These are phyloP conservation scores for Furnarius figulus DNA, from an alignment of 2,113 vertebrate genomes.

Conservation along the genomic window DNA sequence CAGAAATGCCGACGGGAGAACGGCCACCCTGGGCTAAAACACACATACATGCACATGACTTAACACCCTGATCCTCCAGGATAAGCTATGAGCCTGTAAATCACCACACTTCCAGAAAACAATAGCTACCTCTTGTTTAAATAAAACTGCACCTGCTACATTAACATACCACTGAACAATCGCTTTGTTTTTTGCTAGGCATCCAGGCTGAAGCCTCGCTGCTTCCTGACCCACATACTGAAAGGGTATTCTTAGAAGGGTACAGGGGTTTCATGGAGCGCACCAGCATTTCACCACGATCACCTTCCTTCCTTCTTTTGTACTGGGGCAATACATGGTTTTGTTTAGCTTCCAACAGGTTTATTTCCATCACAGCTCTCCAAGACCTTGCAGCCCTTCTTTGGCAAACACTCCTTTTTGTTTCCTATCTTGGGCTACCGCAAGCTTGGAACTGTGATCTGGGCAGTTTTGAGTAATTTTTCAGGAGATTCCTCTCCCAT, in stretches of 20 bases:
- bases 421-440: constrained; percentile 43
- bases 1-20: background rate
- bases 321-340: constrained; percentile 55
- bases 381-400: constrained; percentile 47
- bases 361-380: constrained; percentile 74
- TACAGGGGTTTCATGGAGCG: constrained; percentile 64
- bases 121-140: constrained; percentile 79
- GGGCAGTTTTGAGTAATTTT: constrained; percentile 30
- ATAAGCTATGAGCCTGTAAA: constrained; percentile 71
- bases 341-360: constrained; percentile 80
- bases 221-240: constrained; percentile 79
- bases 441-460: background rate
- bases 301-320: constrained; percentile 88
- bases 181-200: constrained; percentile 73
- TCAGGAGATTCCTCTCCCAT: constrained; percentile 53
- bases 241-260: constrained; percentile 81
- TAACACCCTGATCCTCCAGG: constrained; percentile 50
- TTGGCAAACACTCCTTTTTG: constrained; percentile 46
- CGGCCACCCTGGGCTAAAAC: constrained; percentile 16
- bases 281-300: constrained; percentile 49
- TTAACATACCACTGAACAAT: constrained; percentile 78
- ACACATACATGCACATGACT: constrained; percentile 37
- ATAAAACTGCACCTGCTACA: constrained; percentile 82
- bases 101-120: constrained; percentile 74
- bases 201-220: constrained; percentile 68